Evolutionary conservation across 2,113 vertebrate genomes (phyloP), one percentile per base, ranked within the genome.

Genomic region (Hyperoodon ampullatus): DNA sequence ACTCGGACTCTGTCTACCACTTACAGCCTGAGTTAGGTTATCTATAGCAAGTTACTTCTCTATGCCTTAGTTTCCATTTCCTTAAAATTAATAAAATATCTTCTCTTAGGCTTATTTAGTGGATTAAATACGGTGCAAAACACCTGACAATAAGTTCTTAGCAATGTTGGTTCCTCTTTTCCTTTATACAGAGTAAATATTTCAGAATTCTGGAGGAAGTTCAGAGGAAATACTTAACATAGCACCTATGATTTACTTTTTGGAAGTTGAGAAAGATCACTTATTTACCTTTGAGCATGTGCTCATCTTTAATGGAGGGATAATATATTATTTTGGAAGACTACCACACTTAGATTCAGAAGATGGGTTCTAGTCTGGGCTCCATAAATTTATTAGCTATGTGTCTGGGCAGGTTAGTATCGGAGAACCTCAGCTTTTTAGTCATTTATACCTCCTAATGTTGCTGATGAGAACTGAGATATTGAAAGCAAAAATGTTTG

Each of bases 391-490:
- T 89, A 88, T 77, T 92, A 77, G 21, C 33, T 90, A 0, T 90
- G 26, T 95, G 6, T 61, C 83, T 83, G 47, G 72, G 19, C 80
- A 95, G 10, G 72, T 90, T 80, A 63, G 11, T 87, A 70, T 68
- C 58, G 14, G 77, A 93, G 75, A 89, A 13, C 24, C 26, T 95
- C 16, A 42, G 15, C 23, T 30, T 94, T 90, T 91, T 61, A 93
- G 58, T 88, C 53, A 53, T 88, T 87, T 74, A 39, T 86, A 70
- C 15, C 23, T 85, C 19, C 47, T 55, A 71, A 16, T 68, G 33
- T 95, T 96, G 18, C 71, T 92, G 66, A 82, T 91, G 60, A 85
- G 39, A 84, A 21, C 70, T 94, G 24, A 90, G 53, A 44, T 96
- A 92, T 81, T 85, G 15, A 93, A 92, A 94, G 42, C 39, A 90